Conservation (phyloP, 2,888 invertebrate species). For the Epiblema foenella region DNA sequence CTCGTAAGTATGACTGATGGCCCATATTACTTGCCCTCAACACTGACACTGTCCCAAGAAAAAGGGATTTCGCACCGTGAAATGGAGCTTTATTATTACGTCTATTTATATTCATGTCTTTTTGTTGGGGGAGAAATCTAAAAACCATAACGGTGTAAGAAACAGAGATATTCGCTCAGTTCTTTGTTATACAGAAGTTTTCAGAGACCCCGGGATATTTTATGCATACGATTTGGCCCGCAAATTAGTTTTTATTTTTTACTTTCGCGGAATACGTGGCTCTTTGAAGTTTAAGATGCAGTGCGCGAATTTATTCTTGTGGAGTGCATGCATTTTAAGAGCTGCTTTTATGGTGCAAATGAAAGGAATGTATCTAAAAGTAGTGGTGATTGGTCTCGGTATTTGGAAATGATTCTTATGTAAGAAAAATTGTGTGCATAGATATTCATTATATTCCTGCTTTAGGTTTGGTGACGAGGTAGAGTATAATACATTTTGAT, state of each 20-base stretch:
- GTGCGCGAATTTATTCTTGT: slow-evolving; percentile 38
- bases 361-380: slow-evolving; percentile 31
- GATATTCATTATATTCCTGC: not conserved
- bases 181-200: slow-evolving; percentile 53
- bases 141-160: slow-evolving; percentile 72
- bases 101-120: slow-evolving; percentile 81
- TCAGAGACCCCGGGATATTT: slow-evolving; percentile 27
- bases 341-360: slow-evolving; percentile 41
- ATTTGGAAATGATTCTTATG: not conserved
- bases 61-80: slow-evolving; percentile 75
- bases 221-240: slow-evolving; percentile 42
- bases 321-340: slow-evolving; percentile 41
- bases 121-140: slow-evolving; percentile 65
- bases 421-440: not conserved
- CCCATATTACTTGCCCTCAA: slow-evolving; percentile 76
- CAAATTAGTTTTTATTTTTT: slow-evolving; percentile 42
- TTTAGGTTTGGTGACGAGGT: not conserved
- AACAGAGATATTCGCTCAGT: slow-evolving; percentile 78
- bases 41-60: slow-evolving; percentile 77
- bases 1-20: slow-evolving; percentile 83
- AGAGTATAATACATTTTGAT: not conserved
- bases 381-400: slow-evolving; percentile 11
- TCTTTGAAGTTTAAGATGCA: slow-evolving; percentile 41
- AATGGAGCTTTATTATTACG: slow-evolving; percentile 78
- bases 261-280: slow-evolving; percentile 28